Evolutionary conservation across 2,888 invertebrate species (phyloP).

Genomic region (Standfussiana lucernea): DNA sequence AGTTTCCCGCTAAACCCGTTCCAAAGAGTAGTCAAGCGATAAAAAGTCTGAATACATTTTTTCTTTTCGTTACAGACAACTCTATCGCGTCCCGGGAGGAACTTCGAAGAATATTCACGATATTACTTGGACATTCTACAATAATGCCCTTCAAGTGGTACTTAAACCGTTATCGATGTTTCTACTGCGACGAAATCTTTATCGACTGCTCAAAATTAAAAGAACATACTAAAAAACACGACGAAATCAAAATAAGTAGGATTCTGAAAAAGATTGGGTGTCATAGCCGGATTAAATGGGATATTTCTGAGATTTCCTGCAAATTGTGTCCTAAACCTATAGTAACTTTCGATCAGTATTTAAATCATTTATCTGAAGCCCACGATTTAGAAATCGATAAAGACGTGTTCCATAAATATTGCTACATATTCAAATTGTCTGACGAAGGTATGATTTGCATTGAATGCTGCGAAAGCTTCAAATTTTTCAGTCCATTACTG

Average conservation of each 20-base stretch:
- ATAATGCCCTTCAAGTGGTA: conserved; percentile 73
- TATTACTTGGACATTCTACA: conserved; percentile 68
- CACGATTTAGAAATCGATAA: conserved; percentile 68
- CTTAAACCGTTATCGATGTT: conserved; percentile 70
- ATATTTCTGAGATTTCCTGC: conserved; percentile 75
- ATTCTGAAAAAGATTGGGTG: conserved; percentile 38
- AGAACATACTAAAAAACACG: conserved; percentile 35
- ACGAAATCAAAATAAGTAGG: conserved; percentile 23
- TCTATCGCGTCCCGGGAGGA: conserved; percentile 7
- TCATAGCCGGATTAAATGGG: conserved; percentile 73
- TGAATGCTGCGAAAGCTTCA: conserved; percentile 72
- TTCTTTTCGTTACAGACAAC: conserved; percentile 45
- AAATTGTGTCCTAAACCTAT: conserved; percentile 71
- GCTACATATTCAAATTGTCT: conserved; percentile 71
- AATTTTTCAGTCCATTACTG: conserved; percentile 75
- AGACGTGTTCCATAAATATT: conserved; percentile 59
- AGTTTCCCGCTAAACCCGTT: not conserved
- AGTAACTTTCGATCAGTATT: conserved; percentile 66
- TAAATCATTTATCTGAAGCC: conserved; percentile 63
- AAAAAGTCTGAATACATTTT: conserved; percentile 43
- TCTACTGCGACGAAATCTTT: conserved; percentile 68
- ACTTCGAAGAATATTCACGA: conserved; percentile 46
- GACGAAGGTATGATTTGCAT: conserved; percentile 73
- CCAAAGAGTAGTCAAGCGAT: not conserved
- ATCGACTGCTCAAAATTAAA: conserved; percentile 41